A percentile compares a stretch with the other conserved stretches of the same genome.
Conservation (phyloP, 1,140 invertebrate species). For the Listronotus oregonensis region DNA sequence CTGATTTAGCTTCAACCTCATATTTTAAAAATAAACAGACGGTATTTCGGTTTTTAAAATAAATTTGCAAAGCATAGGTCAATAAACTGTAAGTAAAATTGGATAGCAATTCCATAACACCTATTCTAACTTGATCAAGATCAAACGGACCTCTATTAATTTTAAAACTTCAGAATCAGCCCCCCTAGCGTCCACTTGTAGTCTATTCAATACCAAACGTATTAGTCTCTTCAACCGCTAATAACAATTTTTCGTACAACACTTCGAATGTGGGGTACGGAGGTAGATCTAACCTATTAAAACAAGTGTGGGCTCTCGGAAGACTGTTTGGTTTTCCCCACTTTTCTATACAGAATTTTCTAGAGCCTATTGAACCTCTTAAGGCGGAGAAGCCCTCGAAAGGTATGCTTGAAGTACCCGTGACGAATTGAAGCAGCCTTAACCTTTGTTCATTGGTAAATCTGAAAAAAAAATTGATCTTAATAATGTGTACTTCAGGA, state of each 20-base stretch:
- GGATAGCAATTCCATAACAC: no score
- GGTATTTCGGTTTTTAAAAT: no score
- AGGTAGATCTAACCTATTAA: conserved; percentile 95
- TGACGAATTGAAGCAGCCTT: conserved; percentile 93
- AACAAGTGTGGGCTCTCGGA: conserved; percentile 95
- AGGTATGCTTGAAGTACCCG: conserved; percentile 95
- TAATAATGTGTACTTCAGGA: no score
- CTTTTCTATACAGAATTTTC: conserved; percentile 97
- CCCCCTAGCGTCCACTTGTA: conserved; percentile 4
- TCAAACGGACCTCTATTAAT: neutral
- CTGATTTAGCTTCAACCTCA: no score
- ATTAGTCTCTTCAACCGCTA: conserved; percentile 96
- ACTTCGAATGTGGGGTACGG: conserved; percentile 93
- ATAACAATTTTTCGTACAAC: conserved; percentile 89
- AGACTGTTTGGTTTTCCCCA: conserved; percentile 95
- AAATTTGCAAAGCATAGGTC: no score
- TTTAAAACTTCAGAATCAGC: neutral
- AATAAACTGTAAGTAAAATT: no score
- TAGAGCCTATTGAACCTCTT: conserved; percentile 90
- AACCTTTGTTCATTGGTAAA: conserved; percentile 95
- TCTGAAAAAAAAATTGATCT: conserved; percentile 54
- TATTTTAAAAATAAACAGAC: no score
- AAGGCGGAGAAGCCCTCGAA: conserved; percentile 96
- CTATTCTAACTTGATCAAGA: no score
- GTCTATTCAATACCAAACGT: conserved; percentile 94